A percentile compares a stretch with the other conserved stretches of the same genome.
phyloP scores from a whole-genome alignment of 1,140 invertebrate genomes.

The Euura lappo region DNA sequence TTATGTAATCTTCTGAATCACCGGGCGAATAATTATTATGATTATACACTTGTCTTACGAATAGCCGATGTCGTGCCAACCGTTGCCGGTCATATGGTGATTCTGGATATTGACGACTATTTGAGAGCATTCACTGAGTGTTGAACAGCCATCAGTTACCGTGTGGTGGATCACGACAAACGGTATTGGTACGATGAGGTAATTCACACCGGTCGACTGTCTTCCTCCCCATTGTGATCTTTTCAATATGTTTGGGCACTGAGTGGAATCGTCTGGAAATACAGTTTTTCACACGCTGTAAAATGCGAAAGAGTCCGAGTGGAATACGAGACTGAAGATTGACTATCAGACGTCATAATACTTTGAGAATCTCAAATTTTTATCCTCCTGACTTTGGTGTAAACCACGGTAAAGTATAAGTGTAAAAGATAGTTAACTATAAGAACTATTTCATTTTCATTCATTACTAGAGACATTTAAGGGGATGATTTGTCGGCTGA shows the following conservation, averaged over 20 bases:
- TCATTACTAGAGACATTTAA: too few species aligned
- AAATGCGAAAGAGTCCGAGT: too few species aligned
- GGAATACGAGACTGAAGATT: too few species aligned
- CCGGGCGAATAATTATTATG: too few species aligned
- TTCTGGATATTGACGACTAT: conserved; percentile 62
- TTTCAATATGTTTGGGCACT: conserved; percentile 32
- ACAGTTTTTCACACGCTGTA: background rate
- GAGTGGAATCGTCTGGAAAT: background rate
- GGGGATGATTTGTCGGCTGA: too few species aligned
- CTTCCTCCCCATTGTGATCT: conserved; percentile 23
- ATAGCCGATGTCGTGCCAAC: conserved; percentile 68
- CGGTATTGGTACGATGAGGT: conserved; percentile 37
- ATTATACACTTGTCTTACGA: conserved; percentile 58
- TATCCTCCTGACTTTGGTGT: too few species aligned
- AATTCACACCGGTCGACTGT: conserved; percentile 24
- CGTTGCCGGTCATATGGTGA: conserved; percentile 63
- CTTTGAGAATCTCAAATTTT: too few species aligned
- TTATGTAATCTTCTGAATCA: too few species aligned
- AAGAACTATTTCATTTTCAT: too few species aligned
- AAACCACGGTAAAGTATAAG: too few species aligned
- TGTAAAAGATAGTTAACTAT: too few species aligned
- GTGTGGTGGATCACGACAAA: conserved; percentile 77
- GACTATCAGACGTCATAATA: too few species aligned
- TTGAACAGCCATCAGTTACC: conserved; percentile 63
- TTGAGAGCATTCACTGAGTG: conserved; percentile 58